Percentiles rank a stretch among this genome's conserved stretches.
Evolutionary conservation across 1,140 invertebrate genomes (phyloP).

Genomic region (Hypsibius dujardini): DNA sequence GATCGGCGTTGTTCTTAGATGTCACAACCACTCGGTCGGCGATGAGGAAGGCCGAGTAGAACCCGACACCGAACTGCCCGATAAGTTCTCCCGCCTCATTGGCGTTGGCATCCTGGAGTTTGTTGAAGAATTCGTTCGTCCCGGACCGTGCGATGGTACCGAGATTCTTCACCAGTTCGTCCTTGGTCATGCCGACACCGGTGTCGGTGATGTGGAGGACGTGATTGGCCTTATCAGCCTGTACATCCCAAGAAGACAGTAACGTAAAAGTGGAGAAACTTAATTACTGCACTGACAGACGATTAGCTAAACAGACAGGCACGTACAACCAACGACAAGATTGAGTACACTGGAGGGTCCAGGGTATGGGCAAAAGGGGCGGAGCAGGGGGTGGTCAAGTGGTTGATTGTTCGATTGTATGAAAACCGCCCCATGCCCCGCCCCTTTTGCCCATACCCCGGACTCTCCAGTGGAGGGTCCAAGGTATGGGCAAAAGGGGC

Average conservation of each 20-base stretch:
- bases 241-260: constrained; percentile 9
- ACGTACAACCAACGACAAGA: background rate
- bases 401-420: too few relatives aligned
- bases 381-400: too few relatives aligned
- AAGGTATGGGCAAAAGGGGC: too few relatives aligned
- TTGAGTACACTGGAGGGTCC: too few relatives aligned
- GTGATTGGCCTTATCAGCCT: constrained; percentile 82
- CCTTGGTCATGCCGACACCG: constrained; percentile 92
- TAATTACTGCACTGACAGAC: too few relatives aligned
- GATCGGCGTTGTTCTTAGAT: constrained; percentile 83
- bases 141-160: constrained; percentile 99
- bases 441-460: too few relatives aligned
- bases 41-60: constrained; percentile 90
- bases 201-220: constrained; percentile 86
- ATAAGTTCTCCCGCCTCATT: constrained; percentile 43
- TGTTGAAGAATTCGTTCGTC: constrained; percentile 88
- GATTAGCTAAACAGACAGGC: background rate
- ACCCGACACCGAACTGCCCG: constrained; percentile 86
- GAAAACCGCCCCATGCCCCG: too few relatives aligned
- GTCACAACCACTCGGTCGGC: constrained; percentile 73
- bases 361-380: too few relatives aligned
- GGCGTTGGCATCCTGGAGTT: constrained; percentile 56
- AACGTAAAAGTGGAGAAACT: too few relatives aligned
- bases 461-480: too few relatives aligned
- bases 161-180: constrained; percentile 83